Percentiles rank a stretch among this genome's conserved stretches.
phyloP scores from a whole-genome alignment of 2,888 invertebrate genomes.

The Oscheius sp. region DNA sequence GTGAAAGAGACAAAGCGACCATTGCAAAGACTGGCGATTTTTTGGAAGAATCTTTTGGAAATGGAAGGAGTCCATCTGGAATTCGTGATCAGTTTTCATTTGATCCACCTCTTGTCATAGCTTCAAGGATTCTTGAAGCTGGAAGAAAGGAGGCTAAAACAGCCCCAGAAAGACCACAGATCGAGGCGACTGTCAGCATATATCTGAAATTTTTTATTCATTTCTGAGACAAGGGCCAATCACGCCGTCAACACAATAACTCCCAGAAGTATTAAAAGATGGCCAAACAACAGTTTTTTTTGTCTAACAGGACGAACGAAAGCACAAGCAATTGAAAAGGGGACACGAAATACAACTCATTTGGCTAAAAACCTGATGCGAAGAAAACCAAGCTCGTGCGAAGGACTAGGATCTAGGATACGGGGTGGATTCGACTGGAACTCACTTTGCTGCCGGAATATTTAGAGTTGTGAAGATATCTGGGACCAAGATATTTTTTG shows the following conservation, averaged over 20 bases:
- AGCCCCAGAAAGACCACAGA: conserved; percentile 52
- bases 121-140: conserved; percentile 43
- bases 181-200: conserved; percentile 53
- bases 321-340: neutral
- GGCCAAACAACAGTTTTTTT: neutral
- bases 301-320: neutral
- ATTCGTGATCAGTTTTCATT: neutral
- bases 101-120: conserved; percentile 39
- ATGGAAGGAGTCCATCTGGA: conserved; percentile 47
- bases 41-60: conserved; percentile 40
- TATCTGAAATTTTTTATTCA: conserved; percentile 34
- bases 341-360: conserved; percentile 32
- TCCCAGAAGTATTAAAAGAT: neutral
- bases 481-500: conserved; percentile 37
- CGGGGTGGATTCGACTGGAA: neutral
- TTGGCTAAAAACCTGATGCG: conserved; percentile 54
- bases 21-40: conserved; percentile 39
- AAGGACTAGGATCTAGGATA: conserved; percentile 33
- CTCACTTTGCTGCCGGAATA: conserved; percentile 49
- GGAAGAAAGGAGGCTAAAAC: conserved; percentile 47
- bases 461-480: conserved; percentile 46
- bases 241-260: neutral
- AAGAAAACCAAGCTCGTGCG: conserved; percentile 45
- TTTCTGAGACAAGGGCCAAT: neutral
- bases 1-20: conserved; percentile 35